Base-by-base conservation (phyloP, 2,888 invertebrate species). In the Drosophila fungiperda region DNA sequence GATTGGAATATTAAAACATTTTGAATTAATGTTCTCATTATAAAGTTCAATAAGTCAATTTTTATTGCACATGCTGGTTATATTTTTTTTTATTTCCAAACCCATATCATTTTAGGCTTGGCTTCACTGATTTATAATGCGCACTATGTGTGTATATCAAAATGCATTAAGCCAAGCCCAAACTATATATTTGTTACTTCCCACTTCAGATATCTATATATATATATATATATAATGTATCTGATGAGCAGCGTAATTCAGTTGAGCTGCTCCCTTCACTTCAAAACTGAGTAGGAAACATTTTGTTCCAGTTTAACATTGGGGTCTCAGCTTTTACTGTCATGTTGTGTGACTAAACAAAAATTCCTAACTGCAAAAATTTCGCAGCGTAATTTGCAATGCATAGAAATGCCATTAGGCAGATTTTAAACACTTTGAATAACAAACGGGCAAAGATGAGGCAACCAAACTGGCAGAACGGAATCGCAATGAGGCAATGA, bases 381-480 rank as follows among this genome's bases (percentile, higher is more conserved):
- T 58, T 58, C 48, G 58, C 64, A 68, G 53, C 63, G 54, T 65
- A 68, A 74, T 78, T 78, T 82, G 80, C 66, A 80, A 76, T 82
- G 80, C 83, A 79, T 80, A 75, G 68, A 79, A 79, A 73, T 70
- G 68, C 58, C 80, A 82, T 80, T 82, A 75, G 45, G 70, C 68
- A 69, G 58, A 78, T 40, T 58, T 69, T 66, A 36, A 58, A 52
- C 62, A 45, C 62, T 79, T 64, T 57, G 63, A 67, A 73, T 64
- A n/a, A 69, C 61, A 65, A 64, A 61, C 5, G 60, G 38, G 33
- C 33, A 53, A 70, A 70, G 59, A 72, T 72, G 68, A 42, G 73
- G 59, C 78, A 69, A 57, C 32, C 74, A 59, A 63, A 68, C 35
- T 26, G 52, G 62, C 53, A 68, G 55, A 50, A 67, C 36, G 38